Conservation (phyloP, 2,113 vertebrate genomes). For the Corythoichthys intestinalis region DNA sequence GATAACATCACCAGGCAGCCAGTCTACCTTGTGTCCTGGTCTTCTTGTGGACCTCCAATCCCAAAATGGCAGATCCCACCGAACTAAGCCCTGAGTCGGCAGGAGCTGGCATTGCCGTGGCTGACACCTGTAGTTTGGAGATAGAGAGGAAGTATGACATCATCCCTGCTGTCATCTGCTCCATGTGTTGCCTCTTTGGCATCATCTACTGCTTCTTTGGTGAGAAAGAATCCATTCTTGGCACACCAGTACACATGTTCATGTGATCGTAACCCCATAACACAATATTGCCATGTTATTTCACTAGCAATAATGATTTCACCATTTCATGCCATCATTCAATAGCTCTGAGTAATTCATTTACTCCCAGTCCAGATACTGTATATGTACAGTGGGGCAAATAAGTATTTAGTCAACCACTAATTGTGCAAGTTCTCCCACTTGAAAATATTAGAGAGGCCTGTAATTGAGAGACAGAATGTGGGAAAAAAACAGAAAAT, state of each 20-base stretch:
- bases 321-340: too few relatives aligned
- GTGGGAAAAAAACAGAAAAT: too few relatives aligned
- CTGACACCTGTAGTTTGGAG: conserved; percentile 73
- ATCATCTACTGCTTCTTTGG: conserved; percentile 88
- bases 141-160: conserved; percentile 74
- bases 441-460: too few relatives aligned
- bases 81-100: conserved; percentile 63
- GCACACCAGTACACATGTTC: not conserved
- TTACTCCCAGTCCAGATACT: too few relatives aligned
- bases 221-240: conserved; percentile 54
- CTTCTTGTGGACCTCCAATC: conserved; percentile 11
- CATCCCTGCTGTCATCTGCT: conserved; percentile 79
- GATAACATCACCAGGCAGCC: conserved; percentile 41
- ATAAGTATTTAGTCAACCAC: too few relatives aligned
- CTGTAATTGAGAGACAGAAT: too few relatives aligned
- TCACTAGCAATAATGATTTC: not conserved
- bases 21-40: conserved; percentile 8
- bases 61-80: conserved; percentile 66
- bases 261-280: not conserved
- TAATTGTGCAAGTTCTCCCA: too few relatives aligned
- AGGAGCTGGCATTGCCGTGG: conserved; percentile 44
- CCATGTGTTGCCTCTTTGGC: conserved; percentile 84
- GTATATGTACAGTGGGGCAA: too few relatives aligned
- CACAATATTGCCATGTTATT: not conserved
- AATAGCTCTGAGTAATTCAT: too few relatives aligned